phyloP scores from a whole-genome alignment of 2,113 vertebrate genomes.

The Hippocampus barbouri region DNA sequence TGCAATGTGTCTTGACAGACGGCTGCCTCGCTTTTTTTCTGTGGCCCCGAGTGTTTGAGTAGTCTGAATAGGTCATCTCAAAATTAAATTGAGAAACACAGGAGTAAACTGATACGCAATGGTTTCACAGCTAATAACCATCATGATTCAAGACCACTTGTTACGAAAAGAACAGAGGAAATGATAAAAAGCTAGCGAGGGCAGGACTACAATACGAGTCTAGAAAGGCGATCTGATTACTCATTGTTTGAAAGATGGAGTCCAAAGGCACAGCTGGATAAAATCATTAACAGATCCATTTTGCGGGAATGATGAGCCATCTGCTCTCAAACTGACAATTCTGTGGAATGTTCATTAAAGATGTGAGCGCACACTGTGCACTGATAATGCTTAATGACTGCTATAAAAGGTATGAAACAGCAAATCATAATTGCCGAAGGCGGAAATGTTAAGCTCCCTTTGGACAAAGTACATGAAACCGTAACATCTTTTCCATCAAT shows the following conservation, averaged over 20 bases:
- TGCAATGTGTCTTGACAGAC: neutral
- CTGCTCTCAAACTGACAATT: conserved; percentile 17
- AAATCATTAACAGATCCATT: conserved; percentile 40
- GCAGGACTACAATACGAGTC: conserved; percentile 1
- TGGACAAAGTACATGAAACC: neutral
- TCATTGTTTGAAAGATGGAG: conserved; percentile 33
- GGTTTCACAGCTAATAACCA: conserved; percentile 24
- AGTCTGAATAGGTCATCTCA: conserved; percentile 9
- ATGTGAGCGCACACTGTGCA: conserved; percentile 25
- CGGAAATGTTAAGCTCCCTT: conserved; percentile 2
- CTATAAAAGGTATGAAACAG: conserved; percentile 32
- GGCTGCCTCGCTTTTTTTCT: neutral
- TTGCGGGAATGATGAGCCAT: conserved; percentile 1
- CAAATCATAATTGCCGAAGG: conserved; percentile 18
- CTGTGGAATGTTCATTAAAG: conserved; percentile 38
- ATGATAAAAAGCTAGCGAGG: conserved; percentile 12
- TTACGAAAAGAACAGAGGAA: conserved; percentile 21
- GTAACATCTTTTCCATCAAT: neutral
- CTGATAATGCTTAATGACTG: conserved; percentile 18
- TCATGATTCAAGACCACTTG: conserved; percentile 18
- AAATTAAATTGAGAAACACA: conserved; percentile 1
- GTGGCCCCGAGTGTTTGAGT: neutral
- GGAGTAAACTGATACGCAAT: conserved; percentile 10
- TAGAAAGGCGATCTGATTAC: conserved; percentile 29
- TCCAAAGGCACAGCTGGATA: conserved; percentile 44